phyloP scores from a whole-genome alignment of 1,140 invertebrate species.

The Caligus rogercresseyi region DNA sequence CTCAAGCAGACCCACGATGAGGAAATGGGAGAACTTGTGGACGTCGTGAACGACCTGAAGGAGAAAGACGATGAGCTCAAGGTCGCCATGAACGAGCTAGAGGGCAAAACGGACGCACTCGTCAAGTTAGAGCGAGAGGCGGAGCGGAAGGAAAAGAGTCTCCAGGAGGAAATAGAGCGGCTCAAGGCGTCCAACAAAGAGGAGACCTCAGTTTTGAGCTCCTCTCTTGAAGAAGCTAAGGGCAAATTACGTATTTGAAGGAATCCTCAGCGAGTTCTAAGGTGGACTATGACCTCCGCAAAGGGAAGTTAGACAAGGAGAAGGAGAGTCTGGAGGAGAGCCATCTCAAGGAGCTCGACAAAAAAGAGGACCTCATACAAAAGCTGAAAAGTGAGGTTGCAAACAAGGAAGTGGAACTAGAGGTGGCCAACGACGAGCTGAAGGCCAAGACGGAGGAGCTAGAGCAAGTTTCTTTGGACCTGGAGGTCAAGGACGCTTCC shows the following conservation, averaged over 20 bases:
- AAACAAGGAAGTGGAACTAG: slow-evolving; percentile 10
- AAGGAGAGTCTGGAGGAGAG: background rate
- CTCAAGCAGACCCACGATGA: slow-evolving; percentile 11
- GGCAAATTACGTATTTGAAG: slow-evolving; percentile 11
- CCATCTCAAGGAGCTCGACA: slow-evolving; percentile 4
- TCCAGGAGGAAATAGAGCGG: background rate
- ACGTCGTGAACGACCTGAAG: slow-evolving; percentile 15
- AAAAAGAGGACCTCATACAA: slow-evolving; percentile 8
- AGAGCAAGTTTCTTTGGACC: slow-evolving; percentile 4
- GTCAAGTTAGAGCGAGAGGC: background rate
- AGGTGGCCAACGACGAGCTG: slow-evolving; percentile 13
- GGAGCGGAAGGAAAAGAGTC: background rate
- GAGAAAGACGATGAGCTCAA: slow-evolving; percentile 14
- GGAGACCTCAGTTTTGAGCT: background rate
- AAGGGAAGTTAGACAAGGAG: slow-evolving; percentile 8
- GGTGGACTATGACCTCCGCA: slow-evolving; percentile 15
- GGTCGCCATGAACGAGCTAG: background rate
- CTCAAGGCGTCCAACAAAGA: background rate
- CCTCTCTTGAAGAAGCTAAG: background rate
- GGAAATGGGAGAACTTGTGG: slow-evolving; percentile 17
- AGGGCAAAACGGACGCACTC: background rate
- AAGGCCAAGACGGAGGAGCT: slow-evolving; percentile 15
- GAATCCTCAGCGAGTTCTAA: slow-evolving; percentile 11
- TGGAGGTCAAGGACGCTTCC: slow-evolving; percentile 15
- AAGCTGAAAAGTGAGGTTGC: slow-evolving; percentile 7